phyloP scores from a whole-genome alignment of 1,140 invertebrate species.

The Musca vetustissima region DNA sequence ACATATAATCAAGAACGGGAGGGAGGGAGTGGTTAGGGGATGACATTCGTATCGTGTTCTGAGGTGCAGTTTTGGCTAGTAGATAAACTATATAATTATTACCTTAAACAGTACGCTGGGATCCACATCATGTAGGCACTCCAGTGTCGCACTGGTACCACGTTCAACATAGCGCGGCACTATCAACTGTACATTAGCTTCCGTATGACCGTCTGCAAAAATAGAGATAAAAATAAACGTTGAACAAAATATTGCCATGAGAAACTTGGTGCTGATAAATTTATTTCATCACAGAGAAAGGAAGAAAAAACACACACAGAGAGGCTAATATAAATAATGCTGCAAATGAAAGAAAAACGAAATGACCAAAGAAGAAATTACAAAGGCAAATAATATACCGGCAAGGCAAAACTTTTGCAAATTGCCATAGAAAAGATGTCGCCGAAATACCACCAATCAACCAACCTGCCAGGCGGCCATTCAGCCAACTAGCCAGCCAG shows the following conservation, averaged over 20 bases:
- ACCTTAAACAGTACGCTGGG: conserved; percentile 67
- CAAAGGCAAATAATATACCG: not conserved
- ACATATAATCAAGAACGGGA: too few relatives aligned
- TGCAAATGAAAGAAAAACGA: not conserved
- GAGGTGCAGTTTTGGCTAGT: too few relatives aligned
- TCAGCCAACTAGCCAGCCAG: too few relatives aligned
- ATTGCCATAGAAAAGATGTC: not conserved
- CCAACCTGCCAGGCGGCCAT: too few relatives aligned
- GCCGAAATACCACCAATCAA: too few relatives aligned
- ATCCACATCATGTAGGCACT: conserved; percentile 66
- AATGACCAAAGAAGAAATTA: not conserved
- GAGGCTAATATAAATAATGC: conserved; percentile 10
- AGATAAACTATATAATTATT: conserved; percentile 25
- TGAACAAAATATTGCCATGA: conserved; percentile 8
- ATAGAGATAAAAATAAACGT: conserved; percentile 23
- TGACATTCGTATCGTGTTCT: too few relatives aligned
- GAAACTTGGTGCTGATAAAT: conserved; percentile 18
- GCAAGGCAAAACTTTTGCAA: conserved; percentile 11
- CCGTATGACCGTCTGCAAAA: conserved; percentile 53
- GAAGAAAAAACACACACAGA: not conserved
- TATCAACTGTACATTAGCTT: conserved; percentile 50
- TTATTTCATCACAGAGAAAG: conserved; percentile 1
- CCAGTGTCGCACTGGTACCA: conserved; percentile 59
- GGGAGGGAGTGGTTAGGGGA: too few relatives aligned
- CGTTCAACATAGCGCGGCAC: conserved; percentile 53